Evolutionary conservation across 1,140 invertebrate species (phyloP), one percentile per base, ranked within the genome.

Genomic region (Heliconius melpomene): DNA sequence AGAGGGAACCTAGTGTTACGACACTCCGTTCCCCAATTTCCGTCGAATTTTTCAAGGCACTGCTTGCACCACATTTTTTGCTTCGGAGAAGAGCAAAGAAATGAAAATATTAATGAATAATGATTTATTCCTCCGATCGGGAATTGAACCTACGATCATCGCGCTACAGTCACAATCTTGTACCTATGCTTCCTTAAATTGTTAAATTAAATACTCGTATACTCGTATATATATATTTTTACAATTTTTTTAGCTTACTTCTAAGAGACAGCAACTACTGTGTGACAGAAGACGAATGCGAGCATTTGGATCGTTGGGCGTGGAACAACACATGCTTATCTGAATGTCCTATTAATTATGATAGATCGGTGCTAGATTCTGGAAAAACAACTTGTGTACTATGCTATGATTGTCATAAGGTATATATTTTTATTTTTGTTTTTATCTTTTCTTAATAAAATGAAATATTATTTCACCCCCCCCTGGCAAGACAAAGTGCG

Each of bases 251-350:
- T 82, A 94, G 92, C 3, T 77, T 90, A 8, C n/a, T 89, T 29
- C 79, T 93, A 16, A 73, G 82, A 40, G 86, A 78, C 9, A 90
- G 84, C 52, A 85, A 91, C 38, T 93, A 93, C 76, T 94, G 92
- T 75, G 78, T 94, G 29, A 85, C 87, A 26, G 60, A 76, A 54
- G 80, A 86, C 9, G 90, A 93, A 83, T 94, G 92, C 73, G 46
- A 73, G 3, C 74, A 82, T 11, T 32, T 94, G n/a, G 75, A 76
- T 3, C 26, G 93, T 78, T 94, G 92, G 89, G 76, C 85, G 1
- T 94, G 91, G 85, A 90, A 94, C n/a, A 87, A 86, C 5, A 87
- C 86, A n/a, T 95, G 95, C 75, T 83, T 93, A 1, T 88, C 88
- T 1, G 83, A 91, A 7, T 95, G 95, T 82, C 94, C 95, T 1